Conservation (phyloP, 2,113 vertebrate species). For the Zingel zingel region DNA sequence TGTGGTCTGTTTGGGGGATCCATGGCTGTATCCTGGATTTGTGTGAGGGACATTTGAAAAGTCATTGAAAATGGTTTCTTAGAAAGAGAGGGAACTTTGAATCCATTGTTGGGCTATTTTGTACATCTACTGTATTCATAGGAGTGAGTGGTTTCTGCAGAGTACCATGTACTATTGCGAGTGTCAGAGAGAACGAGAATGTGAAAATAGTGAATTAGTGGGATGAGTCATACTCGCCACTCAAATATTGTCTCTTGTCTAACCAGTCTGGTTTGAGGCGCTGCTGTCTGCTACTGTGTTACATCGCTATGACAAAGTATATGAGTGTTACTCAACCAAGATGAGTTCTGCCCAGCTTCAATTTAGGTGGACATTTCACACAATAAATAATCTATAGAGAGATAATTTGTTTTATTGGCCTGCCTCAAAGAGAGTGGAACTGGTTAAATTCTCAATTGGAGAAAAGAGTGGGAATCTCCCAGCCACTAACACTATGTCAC, state of each 20-base stretch:
- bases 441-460: neutral
- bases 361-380: conserved; percentile 26
- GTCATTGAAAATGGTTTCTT: neutral
- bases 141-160: neutral
- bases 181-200: conserved; percentile 4
- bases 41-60: neutral
- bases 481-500: neutral
- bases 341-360: conserved; percentile 23
- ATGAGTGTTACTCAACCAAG: conserved; percentile 31
- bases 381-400: conserved; percentile 38
- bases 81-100: conserved; percentile 2
- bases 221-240: conserved; percentile 45
- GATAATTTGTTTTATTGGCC: conserved; percentile 2
- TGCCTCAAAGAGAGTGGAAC: neutral
- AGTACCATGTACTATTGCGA: neutral
- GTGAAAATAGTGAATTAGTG: conserved; percentile 30
- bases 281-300: conserved; percentile 36
- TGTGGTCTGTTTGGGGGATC: neutral
- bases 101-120: conserved; percentile 4
- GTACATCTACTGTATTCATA: neutral
- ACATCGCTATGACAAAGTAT: conserved; percentile 18
- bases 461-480: neutral
- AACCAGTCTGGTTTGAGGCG: conserved; percentile 35
- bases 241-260: conserved; percentile 50
- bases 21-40: neutral